Conservation (phyloP, 2,113 vertebrate genomes). For the Corythoichthys haematopterus region DNA sequence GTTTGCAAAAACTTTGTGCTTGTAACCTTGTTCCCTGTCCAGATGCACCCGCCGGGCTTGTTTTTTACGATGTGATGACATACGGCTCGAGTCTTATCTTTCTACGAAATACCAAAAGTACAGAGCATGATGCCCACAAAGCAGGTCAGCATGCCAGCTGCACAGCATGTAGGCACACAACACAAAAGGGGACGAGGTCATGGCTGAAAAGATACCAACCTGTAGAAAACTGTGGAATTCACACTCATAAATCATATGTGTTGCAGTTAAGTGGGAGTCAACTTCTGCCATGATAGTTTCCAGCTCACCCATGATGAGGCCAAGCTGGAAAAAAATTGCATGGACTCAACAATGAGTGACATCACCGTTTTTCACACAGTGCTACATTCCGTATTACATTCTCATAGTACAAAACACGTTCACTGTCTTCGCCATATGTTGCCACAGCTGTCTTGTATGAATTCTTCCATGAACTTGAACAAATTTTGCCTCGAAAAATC, state of each 20-base stretch:
- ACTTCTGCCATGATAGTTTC: background rate
- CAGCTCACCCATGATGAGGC: no score
- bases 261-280: background rate
- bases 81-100: background rate
- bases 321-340: background rate
- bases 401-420: background rate
- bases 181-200: constrained; percentile 1
- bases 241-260: no score
- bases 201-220: constrained; percentile 10
- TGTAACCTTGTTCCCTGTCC: background rate
- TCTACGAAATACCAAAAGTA: background rate
- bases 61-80: background rate
- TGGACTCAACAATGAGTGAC: background rate
- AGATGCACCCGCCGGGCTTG: background rate
- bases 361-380: background rate
- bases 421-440: background rate
- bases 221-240: constrained; percentile 3
- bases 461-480: constrained; percentile 29
- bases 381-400: background rate
- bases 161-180: background rate
- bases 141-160: background rate
- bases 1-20: background rate
- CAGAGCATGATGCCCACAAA: background rate
- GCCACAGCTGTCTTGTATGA: background rate
- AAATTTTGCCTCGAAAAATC: constrained; percentile 36